Conservation (phyloP, 2,113 vertebrate genomes). For the Hoplias malabaricus region DNA sequence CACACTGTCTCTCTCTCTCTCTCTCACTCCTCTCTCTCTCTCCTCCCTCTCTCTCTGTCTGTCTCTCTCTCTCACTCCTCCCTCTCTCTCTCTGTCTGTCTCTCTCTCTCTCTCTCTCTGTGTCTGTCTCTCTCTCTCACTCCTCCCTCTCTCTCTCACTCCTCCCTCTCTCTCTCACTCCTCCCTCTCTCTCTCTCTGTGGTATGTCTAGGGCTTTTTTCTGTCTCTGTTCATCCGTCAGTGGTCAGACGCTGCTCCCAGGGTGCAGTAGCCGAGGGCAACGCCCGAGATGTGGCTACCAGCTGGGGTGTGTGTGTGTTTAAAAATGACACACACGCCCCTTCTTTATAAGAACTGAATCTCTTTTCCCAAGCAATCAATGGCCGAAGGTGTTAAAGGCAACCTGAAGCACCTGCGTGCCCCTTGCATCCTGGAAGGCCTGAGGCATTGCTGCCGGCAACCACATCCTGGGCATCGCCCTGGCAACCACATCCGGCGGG, state of each 20-base stretch:
- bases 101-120: not conserved
- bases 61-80: not conserved
- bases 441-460: conserved; percentile 25
- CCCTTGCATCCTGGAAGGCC: conserved; percentile 8
- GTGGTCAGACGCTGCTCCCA: too few species aligned
- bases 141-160: too few species aligned
- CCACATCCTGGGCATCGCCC: conserved; percentile 20
- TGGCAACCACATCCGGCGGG: conserved; percentile 16
- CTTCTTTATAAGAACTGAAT: not conserved
- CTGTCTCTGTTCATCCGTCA: too few species aligned
- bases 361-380: not conserved
- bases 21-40: not conserved
- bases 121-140: not conserved
- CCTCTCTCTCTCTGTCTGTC: not conserved
- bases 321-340: not conserved
- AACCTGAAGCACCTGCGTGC: conserved; percentile 17
- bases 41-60: not conserved
- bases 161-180: not conserved
- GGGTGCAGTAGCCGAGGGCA: too few species aligned
- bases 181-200: not conserved
- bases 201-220: too few species aligned
- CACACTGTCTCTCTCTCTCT: not conserved
- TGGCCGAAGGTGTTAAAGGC: conserved; percentile 5
- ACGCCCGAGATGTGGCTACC: too few species aligned
- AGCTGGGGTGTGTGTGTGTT: not conserved